Evolutionary conservation across 2,888 invertebrate species (phyloP), one percentile per base, ranked within the genome.

Genomic region (Ophion costatus): DNA sequence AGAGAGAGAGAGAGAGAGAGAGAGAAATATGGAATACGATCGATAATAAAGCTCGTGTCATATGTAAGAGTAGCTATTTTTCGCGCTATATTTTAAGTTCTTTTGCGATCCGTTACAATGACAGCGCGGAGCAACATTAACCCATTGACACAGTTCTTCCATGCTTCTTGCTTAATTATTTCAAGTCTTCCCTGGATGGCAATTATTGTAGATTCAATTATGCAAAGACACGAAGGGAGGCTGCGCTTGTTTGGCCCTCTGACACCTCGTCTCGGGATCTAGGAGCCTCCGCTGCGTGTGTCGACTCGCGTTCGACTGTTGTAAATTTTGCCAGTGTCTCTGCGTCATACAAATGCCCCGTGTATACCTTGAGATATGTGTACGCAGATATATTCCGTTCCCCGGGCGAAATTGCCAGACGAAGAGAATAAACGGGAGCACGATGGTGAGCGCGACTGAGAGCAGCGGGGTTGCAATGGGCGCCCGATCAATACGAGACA

Each of bases 401-500:
- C 45, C 17, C 45, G 56, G 63, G 6, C 22, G 17, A 69, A 67
- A 63, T 63, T 64, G 64, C 51, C 73, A 22, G 78, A 70, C 57
- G 63, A 77, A 57, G 67, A 77, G 80, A 79, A 45, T 42, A 71
- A 76, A 80, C 81, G 67, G 82, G 83, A 77, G 81, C 57, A 78
- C 64, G 83, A 82, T 80, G 78, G 79, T 69, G 81, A 88, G 59
- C 82, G 86, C 82, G 86, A 85, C 87, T 89, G 84, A 81, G 85
- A 86, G 73, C 78, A 74, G 77, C 83, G 78, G 81, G 86, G 82
- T 84, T 87, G 87, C 78, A 85, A 78, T 85, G 85, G 87, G 88
- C 86, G 86, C 84, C 87, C 89, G 92, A 92, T 92, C 92, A 92
- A 92, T 92, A 92, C 91, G 88, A 88, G 89, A 90, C 91, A 90